Conservation (phyloP, 1,140 invertebrate genomes). For the Magallana gigas region DNA sequence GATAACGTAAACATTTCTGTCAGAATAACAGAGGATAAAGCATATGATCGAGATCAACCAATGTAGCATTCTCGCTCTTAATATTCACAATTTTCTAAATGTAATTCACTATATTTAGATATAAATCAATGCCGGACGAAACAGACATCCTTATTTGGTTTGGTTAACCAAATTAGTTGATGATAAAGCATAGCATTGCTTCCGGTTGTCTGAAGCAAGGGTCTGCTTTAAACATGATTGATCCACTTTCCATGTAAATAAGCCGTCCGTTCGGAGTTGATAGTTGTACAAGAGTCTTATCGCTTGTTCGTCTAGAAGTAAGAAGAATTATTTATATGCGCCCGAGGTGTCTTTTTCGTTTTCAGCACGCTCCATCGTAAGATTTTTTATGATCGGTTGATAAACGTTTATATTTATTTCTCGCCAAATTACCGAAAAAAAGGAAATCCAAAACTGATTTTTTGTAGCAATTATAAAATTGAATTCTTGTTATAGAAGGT, state of each 20-base stretch:
- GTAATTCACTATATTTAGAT: neutral
- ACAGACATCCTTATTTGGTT: neutral
- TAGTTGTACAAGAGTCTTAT: neutral
- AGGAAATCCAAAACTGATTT: too few species aligned
- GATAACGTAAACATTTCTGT: too few species aligned
- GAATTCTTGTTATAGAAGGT: too few species aligned
- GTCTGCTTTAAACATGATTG: neutral
- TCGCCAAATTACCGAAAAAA: too few species aligned
- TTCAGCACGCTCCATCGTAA: too few species aligned
- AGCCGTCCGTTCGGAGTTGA: neutral
- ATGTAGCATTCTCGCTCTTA: neutral
- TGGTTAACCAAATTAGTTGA: slow-evolving; percentile 38
- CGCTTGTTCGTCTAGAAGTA: neutral
- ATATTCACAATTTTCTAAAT: slow-evolving; percentile 5
- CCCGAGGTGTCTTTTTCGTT: too few species aligned
- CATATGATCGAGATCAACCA: too few species aligned
- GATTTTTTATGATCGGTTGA: too few species aligned
- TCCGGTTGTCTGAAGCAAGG: neutral
- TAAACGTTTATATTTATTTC: too few species aligned
- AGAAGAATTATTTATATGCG: neutral
- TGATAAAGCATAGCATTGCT: neutral
- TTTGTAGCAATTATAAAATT: too few species aligned
- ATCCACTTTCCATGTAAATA: slow-evolving; percentile 26
- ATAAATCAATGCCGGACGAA: slow-evolving; percentile 1
- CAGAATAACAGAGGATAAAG: too few species aligned